A percentile compares a stretch with the other conserved stretches of the same genome.
Conservation (phyloP, 2,797 vertebrate species). For the Galago senegalensis region DNA sequence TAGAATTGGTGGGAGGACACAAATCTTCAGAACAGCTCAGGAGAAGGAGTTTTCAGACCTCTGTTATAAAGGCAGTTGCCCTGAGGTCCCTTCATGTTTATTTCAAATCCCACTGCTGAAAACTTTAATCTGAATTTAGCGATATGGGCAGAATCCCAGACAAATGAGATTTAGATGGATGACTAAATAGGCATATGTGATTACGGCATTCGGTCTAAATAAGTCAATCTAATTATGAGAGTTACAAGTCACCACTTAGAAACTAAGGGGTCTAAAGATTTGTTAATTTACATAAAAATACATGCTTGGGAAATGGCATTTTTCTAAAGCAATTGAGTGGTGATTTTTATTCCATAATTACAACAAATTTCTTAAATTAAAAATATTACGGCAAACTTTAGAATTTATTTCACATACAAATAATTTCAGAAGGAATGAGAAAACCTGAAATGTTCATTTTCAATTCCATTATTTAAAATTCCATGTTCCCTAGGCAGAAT, state of each 20-base stretch:
- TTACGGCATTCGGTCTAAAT: neutral
- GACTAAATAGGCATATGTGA: neutral
- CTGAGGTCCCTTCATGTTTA: neutral
- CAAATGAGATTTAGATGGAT: neutral
- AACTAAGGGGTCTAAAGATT: constrained; percentile 1
- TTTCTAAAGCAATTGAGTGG: neutral
- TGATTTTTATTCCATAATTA: constrained; percentile 38
- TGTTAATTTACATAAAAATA: constrained; percentile 46
- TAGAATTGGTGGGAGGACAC: neutral
- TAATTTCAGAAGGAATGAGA: constrained; percentile 21
- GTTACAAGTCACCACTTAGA: constrained; percentile 22
- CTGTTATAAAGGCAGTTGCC: neutral
- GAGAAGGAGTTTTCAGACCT: neutral
- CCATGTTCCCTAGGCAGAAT: neutral
- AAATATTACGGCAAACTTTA: constrained; percentile 34
- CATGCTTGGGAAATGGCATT: constrained; percentile 31
- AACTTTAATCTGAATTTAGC: constrained; percentile 40
- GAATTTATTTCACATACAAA: constrained; percentile 42
- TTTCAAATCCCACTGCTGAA: constrained; percentile 29
- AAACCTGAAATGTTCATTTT: neutral
- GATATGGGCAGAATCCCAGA: neutral
- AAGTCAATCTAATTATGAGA: constrained; percentile 30
- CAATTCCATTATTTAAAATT: constrained; percentile 46
- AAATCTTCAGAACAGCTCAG: neutral
- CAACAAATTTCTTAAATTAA: neutral